These are phyloP conservation scores for Harpagoxenus sublaevis DNA, from an alignment of 2,888 invertebrate species.

Conservation along the genomic window DNA sequence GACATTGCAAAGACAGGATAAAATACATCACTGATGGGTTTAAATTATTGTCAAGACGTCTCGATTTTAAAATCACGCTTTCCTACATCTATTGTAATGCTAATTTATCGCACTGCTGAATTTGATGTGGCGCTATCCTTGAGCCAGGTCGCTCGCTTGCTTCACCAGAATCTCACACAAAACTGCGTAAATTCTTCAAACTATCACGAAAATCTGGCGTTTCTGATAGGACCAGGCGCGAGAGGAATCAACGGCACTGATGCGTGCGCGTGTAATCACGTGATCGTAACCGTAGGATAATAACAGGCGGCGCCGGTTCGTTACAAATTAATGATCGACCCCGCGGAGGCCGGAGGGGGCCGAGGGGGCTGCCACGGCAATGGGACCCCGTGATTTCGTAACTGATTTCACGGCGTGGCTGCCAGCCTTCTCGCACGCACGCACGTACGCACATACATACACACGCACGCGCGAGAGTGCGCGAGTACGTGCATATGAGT, in stretches of 20 bases:
- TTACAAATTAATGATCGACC: conserved; percentile 84
- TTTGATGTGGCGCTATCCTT: background rate
- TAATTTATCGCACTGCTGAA: background rate
- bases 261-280: conserved; percentile 68
- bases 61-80: background rate
- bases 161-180: background rate
- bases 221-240: background rate
- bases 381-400: conserved; percentile 79
- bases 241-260: conserved; percentile 20
- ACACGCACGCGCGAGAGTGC: background rate
- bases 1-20: background rate
- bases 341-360: conserved; percentile 57
- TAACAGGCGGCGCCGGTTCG: conserved; percentile 82
- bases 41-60: background rate
- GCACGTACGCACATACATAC: conserved; percentile 1
- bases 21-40: background rate
- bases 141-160: background rate
- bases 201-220: background rate
- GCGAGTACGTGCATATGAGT: background rate
- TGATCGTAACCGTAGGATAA: conserved; percentile 81
- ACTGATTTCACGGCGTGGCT: conserved; percentile 79
- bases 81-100: background rate
- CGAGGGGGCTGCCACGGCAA: conserved; percentile 67
- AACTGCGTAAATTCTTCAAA: background rate
- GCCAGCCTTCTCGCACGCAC: conserved; percentile 64